Conservation (phyloP, 2,797 vertebrate species). For the Phoebastria nigripes region DNA sequence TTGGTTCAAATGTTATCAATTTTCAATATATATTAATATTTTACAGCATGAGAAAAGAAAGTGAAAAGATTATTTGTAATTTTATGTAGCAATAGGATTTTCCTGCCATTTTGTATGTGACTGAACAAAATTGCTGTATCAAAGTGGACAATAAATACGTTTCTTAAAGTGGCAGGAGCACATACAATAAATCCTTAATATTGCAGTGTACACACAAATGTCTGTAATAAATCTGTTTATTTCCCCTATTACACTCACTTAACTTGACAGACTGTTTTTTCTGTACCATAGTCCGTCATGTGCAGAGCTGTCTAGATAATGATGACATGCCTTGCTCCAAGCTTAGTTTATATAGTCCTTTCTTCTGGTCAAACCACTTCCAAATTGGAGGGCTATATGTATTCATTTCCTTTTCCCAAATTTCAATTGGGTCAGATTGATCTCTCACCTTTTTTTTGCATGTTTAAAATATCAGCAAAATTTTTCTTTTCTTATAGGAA, state of each 20-base stretch:
- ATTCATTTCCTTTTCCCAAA: background rate
- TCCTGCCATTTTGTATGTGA: background rate
- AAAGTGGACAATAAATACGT: background rate
- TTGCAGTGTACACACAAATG: background rate
- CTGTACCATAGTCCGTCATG: accelerated
- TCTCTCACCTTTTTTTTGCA: background rate
- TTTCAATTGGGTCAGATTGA: accelerated
- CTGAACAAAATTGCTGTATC: background rate
- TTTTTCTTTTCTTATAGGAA: background rate
- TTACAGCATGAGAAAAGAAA: background rate
- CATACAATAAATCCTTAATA: background rate
- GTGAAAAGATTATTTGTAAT: background rate
- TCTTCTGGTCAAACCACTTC: background rate
- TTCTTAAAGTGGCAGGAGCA: accelerated
- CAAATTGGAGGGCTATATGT: background rate
- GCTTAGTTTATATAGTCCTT: background rate
- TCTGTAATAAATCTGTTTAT: background rate
- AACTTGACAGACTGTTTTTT: background rate
- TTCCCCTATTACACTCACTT: background rate
- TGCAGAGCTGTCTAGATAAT: background rate
- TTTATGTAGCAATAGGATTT: background rate
- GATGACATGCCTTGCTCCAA: background rate
- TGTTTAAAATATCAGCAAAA: background rate
- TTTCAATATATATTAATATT: background rate
- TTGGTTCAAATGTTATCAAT: background rate